Evolutionary conservation across 2,113 vertebrate species (phyloP), one percentile per base, ranked within the genome.

Genomic region (Prinia subflava): DNA sequence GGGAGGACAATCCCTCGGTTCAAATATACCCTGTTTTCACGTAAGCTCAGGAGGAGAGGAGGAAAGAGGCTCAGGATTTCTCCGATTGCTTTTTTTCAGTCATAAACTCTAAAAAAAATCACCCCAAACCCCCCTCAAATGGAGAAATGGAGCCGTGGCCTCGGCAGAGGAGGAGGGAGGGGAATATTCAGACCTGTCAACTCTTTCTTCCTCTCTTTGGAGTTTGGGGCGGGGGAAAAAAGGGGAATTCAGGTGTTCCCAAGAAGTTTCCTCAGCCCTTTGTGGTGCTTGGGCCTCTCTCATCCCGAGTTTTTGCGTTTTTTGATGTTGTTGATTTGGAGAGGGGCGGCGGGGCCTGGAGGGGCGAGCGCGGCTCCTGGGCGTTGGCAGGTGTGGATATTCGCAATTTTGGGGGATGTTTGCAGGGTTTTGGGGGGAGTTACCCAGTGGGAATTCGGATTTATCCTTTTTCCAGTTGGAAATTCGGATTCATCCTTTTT

Each of bases 1-100:
- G 97, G 98, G 97, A 97, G 98, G 98, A 98, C 99, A 99, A 98
- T 98, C 98, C 98, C 94, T 99, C 98, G 99, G 98, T 99, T 99
- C 98, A 99, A 98, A 99, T 98, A 99, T 99, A 99, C 99, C 99
- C 99, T 99, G 99, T 99, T 99, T 99, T 98, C 99, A 99, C 98
- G 97, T 98, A 98, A 98, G 99, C 98, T 99, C 98, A 97, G 98
- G 98, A 99, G 98, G 98, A 98, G 97, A 98, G 87, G 97, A 98
- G 97, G 95, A 96, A 98, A 95, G 96, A 95, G 97, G 87, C 24
- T 19, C 74, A 96, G 97, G 97, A 97, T 88, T 96, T 97, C 92
- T 83, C 59, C 90, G 69, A 97, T 97, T 97, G 96, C 87, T 98
- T 98, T 96, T 96, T 95, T 44, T 21, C 96, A 69, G 55, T 94